Evolutionary conservation across 2,888 invertebrate genomes (phyloP).

Genomic region (Dryobotodes eremita): DNA sequence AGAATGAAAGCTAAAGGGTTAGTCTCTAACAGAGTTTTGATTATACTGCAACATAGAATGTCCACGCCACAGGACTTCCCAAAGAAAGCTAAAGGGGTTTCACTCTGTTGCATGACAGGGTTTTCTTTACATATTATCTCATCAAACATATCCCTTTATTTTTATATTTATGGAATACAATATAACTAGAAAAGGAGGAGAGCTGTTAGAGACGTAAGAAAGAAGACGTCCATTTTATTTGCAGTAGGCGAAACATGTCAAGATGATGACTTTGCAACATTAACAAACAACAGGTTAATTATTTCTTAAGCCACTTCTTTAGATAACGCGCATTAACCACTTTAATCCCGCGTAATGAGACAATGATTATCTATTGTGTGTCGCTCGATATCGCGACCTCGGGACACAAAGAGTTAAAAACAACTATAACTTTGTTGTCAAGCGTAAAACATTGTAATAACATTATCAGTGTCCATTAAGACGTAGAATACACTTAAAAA

Average conservation of each 20-base stretch:
- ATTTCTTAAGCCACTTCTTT: not conserved
- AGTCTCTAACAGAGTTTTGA: not conserved
- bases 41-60: not conserved
- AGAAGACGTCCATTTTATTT: too few species aligned
- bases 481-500: conserved; percentile 31
- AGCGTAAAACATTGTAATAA: conserved; percentile 27
- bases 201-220: not conserved
- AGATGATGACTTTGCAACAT: not conserved
- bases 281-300: not conserved
- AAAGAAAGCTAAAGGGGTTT: too few species aligned
- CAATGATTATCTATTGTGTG: too few species aligned
- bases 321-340: not conserved
- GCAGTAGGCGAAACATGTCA: too few species aligned
- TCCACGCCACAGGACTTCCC: not conserved
- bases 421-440: conserved; percentile 14
- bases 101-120: too few species aligned
- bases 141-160: too few species aligned
- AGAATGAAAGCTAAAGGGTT: not conserved
- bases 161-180: too few species aligned
- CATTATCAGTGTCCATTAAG: conserved; percentile 33
- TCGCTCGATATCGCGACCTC: too few species aligned
- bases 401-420: conserved; percentile 1
- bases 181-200: too few species aligned
- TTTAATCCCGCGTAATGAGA: too few species aligned
- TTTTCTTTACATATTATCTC: too few species aligned